These are phyloP conservation scores for Calcarius ornatus DNA, from an alignment of 2,113 vertebrate species.

Conservation along the genomic window DNA sequence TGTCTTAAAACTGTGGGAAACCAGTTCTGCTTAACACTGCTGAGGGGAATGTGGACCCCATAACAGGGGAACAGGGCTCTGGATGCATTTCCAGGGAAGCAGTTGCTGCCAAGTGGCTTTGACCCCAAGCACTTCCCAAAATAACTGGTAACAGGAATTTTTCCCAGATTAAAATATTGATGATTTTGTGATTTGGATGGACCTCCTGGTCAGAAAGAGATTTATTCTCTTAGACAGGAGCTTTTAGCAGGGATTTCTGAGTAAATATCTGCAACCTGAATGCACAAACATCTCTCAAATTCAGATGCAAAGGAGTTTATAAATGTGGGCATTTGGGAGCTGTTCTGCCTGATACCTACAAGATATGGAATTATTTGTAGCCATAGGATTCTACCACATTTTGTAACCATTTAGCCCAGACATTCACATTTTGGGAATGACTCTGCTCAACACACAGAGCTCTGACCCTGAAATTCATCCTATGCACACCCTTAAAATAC, in stretches of 20 bases:
- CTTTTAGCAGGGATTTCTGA: background rate
- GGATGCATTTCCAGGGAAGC: background rate
- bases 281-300: background rate
- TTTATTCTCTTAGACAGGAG: background rate
- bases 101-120: background rate
- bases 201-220: background rate
- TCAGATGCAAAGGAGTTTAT: background rate
- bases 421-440: fast-evolving
- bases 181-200: background rate
- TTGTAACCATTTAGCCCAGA: background rate
- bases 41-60: background rate
- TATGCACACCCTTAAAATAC: background rate
- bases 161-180: background rate
- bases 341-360: background rate
- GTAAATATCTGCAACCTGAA: background rate
- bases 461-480: background rate
- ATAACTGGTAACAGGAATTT: background rate
- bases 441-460: background rate
- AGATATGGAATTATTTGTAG: background rate
- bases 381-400: no score
- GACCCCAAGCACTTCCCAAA: background rate
- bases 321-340: background rate
- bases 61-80: background rate
- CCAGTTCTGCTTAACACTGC: background rate
- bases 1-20: background rate